Evolutionary conservation across 2,113 vertebrate genomes (phyloP).

Genomic region (Clarias macrocephalus): DNA sequence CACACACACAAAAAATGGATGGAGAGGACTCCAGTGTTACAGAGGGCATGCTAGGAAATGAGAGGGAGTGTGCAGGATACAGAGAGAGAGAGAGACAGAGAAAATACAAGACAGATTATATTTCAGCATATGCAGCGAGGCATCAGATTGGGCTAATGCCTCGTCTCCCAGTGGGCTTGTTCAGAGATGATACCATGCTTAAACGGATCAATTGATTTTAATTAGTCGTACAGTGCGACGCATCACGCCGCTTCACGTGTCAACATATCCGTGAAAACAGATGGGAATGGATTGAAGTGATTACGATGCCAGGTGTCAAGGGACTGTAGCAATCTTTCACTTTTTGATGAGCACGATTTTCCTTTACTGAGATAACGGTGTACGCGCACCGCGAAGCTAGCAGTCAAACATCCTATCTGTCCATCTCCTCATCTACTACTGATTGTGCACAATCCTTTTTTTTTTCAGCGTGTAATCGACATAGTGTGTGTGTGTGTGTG

Average conservation of each 20-base stretch:
- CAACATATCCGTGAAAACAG: constrained; percentile 67
- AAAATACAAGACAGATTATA: constrained; percentile 14
- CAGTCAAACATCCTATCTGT: constrained; percentile 52
- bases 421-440: not conserved
- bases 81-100: not conserved
- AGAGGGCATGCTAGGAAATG: constrained; percentile 7
- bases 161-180: constrained; percentile 67
- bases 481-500: not conserved
- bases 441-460: constrained; percentile 45
- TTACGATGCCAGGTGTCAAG: constrained; percentile 60
- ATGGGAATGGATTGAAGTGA: constrained; percentile 63
- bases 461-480: constrained; percentile 22
- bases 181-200: constrained; percentile 68
- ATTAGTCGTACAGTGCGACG: constrained; percentile 70
- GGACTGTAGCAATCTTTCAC: constrained; percentile 68
- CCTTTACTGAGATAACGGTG: constrained; percentile 54
- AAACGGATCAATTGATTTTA: constrained; percentile 73
- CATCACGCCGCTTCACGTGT: constrained; percentile 63
- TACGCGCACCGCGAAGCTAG: constrained; percentile 34
- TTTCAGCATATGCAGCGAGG: constrained; percentile 59
- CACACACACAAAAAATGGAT: constrained; percentile 4
- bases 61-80: not conserved
- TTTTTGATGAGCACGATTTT: constrained; percentile 63
- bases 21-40: constrained; percentile 17
- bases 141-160: constrained; percentile 64